Base-by-base conservation (phyloP, 1,140 invertebrate genomes). In the Diabrotica undecimpunctata region DNA sequence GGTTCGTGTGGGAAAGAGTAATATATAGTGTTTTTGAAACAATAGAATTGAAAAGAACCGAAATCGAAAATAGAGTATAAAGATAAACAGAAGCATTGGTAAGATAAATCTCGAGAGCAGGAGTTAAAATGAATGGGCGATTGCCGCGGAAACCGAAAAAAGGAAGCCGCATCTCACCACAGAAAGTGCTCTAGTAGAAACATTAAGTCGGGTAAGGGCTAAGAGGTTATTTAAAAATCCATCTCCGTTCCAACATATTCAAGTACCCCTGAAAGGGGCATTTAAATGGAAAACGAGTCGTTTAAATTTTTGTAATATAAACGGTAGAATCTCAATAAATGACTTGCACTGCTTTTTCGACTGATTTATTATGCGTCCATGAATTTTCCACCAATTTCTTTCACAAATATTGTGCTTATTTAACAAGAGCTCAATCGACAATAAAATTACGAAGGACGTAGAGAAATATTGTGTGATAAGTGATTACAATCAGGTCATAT, bases 291-390 rank as follows among this genome's bases (percentile, higher is more conserved):
- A 66, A 69, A 65, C 59, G 67, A 66, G 63, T 66, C 64, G 61
- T 69, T 69, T 69, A 69, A 69, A 69, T 69, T 62, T 66, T 51
- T 66, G 64, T 64, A 66, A 69, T 69, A 69, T 69, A 69, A 69
- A 69, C 66, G 54, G 61, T 59, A 53, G 51, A 66, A 69, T 69
- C 61, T 66, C 67, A 69, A 66, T 69, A 66, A 66, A 69, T 62
- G 64, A 66, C 64, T 66, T 66, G 55, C 61, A 62, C 62, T 61
- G 53, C 65, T 60, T 60, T 60, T 61, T 59, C 53, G 56, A 66
- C 56, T 66, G 60, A 63, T 66, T 64, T 59, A 64, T 69, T 62
- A 65, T 62, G 55, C 67, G 62, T 65, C 61, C 67, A 61, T 65
- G 50, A 58, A 61, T 56, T 58, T 64, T 46, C 41, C 8, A 59